phyloP scores from a whole-genome alignment of 37 sponge, comb jelly and placozoan species.

The Spongilla lacustris region DNA sequence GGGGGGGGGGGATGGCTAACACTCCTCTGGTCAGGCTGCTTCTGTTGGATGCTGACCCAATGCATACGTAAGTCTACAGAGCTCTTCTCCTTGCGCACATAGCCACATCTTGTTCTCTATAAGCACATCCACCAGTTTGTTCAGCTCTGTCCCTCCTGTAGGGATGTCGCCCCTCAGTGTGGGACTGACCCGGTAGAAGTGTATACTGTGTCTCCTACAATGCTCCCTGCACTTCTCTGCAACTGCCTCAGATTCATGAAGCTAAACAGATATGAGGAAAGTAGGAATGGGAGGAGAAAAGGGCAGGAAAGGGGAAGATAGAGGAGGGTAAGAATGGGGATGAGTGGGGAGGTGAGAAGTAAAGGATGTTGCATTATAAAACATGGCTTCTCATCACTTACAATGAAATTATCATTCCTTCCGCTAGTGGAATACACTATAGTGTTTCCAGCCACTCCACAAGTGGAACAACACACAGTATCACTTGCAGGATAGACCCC shows the following conservation, averaged over 20 bases:
- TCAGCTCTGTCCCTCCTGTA: not conserved
- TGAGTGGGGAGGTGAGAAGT: not conserved
- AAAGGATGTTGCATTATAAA: not conserved
- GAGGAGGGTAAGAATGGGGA: not conserved
- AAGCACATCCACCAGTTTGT: not conserved
- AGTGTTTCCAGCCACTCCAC: not conserved
- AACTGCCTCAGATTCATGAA: not conserved
- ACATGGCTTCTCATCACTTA: not conserved
- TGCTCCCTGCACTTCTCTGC: not conserved
- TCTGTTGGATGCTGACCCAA: not conserved
- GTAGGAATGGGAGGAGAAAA: not conserved
- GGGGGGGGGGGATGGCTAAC: not conserved
- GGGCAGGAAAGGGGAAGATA: not conserved
- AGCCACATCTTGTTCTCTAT: not conserved
- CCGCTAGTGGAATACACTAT: conserved; percentile 2
- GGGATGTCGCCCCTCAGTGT: not conserved
- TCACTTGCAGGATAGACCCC: conserved; percentile 21
- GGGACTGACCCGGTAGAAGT: not conserved
- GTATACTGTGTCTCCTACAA: not conserved
- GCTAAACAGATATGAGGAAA: not conserved
- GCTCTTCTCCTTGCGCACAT: not conserved
- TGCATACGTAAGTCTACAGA: not conserved
- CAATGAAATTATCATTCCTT: not conserved
- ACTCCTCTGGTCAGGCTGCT: not conserved
- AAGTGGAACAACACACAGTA: not conserved